These are phyloP conservation scores for Campoletis sonorensis DNA, from an alignment of 1,140 invertebrate species.

Conservation along the genomic window DNA sequence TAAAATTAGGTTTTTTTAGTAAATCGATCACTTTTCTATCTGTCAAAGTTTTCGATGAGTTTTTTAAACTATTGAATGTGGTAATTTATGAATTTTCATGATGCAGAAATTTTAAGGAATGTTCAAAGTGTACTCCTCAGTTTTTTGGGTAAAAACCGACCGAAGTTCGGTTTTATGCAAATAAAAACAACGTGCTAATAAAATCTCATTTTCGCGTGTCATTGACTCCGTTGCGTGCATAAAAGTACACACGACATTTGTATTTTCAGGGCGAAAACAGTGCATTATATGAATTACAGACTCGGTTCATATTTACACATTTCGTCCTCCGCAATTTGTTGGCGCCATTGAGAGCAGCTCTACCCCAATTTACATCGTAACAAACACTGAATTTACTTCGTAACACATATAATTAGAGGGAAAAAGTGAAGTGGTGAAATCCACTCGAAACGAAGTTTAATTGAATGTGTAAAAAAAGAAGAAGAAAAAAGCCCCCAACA, in stretches of 20 bases:
- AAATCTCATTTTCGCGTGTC: no score
- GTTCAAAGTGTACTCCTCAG: no score
- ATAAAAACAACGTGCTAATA: no score
- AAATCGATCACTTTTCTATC: no score
- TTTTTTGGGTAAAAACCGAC: no score
- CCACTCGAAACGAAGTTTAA: not conserved
- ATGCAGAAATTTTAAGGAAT: no score
- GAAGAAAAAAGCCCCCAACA: not conserved
- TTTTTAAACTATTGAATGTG: no score
- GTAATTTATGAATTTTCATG: no score
- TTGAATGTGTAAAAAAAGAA: not conserved
- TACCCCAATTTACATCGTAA: slow-evolving; percentile 5
- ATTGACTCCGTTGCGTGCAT: no score
- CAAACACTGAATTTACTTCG: not conserved
- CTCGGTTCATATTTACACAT: not conserved
- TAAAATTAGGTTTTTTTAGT: no score
- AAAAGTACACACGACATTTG: not conserved
- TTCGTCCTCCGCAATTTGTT: slow-evolving; percentile 2
- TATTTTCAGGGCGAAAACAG: not conserved
- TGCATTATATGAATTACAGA: not conserved
- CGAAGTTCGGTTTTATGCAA: no score
- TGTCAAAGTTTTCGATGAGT: no score
- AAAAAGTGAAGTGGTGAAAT: not conserved
- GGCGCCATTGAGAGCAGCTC: not conserved
- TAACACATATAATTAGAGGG: not conserved